Percentiles rank a stretch among this genome's conserved stretches.
These are phyloP conservation scores for Hemiprocne comata DNA, from an alignment of 2,113 vertebrate genomes.

Conservation along the genomic window DNA sequence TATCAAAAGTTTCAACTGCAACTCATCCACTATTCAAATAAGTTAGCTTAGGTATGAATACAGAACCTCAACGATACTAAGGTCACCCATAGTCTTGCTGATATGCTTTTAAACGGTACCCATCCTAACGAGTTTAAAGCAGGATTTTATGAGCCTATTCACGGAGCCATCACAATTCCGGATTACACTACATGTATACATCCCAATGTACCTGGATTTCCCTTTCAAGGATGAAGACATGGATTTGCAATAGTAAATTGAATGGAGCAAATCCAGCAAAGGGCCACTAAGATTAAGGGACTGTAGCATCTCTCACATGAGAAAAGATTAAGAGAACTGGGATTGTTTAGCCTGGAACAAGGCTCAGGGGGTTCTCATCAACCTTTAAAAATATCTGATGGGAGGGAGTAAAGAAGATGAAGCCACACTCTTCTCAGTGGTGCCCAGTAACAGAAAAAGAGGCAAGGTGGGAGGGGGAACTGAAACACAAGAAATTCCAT, in stretches of 20 bases:
- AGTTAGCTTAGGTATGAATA: not conserved
- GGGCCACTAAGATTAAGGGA: not conserved
- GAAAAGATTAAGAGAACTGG: not conserved
- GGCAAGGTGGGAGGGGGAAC: rapidly evolving
- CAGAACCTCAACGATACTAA: not conserved
- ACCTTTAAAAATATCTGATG: not conserved
- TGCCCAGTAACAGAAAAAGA: not conserved
- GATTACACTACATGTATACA: not conserved
- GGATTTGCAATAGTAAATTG: not conserved
- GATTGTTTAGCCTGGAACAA: not conserved
- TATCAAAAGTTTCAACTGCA: not conserved
- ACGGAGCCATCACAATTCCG: not conserved
- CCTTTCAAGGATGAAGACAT: not conserved
- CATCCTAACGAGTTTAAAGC: not conserved
- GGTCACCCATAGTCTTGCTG: not conserved
- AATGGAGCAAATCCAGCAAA: not conserved
- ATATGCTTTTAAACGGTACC: not conserved
- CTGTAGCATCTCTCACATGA: not conserved
- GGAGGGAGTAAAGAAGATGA: not conserved
- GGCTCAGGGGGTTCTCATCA: not conserved
- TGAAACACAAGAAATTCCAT: not conserved
- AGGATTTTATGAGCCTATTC: not conserved
- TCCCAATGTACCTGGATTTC: not conserved
- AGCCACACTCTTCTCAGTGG: not conserved
- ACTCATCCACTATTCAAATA: not conserved